Percentiles rank a stretch among this genome's conserved stretches.
These are phyloP conservation scores for Lithophane socia DNA, from an alignment of 2,888 invertebrate genomes.

Conservation along the genomic window DNA sequence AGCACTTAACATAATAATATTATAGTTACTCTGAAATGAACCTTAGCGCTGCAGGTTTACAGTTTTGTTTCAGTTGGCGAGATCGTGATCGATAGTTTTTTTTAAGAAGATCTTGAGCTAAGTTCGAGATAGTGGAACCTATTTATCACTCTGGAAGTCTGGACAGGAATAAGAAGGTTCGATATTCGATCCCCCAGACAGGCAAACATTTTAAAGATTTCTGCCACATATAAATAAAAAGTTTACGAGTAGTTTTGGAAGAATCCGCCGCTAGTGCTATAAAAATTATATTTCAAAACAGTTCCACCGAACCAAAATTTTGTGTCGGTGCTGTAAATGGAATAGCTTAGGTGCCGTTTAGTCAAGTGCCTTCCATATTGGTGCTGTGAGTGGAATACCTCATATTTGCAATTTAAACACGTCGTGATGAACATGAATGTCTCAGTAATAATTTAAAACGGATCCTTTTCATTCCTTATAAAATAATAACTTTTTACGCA, in stretches of 20 bases:
- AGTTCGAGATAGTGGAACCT: conserved; percentile 4
- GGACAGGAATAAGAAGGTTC: neutral
- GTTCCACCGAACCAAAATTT: neutral
- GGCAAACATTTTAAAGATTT: neutral
- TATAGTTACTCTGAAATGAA: conserved; percentile 8
- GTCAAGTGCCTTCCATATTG: neutral
- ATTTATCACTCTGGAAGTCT: neutral
- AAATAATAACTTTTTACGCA: conserved; percentile 23
- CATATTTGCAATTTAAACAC: conserved; percentile 15
- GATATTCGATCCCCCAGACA: neutral
- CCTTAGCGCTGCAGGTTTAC: conserved; percentile 1
- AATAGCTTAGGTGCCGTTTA: neutral
- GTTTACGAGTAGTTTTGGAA: neutral
- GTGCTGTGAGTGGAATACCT: neutral
- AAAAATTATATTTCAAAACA: neutral
- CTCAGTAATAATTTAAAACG: neutral
- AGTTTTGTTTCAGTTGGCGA: neutral
- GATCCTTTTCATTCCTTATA: neutral
- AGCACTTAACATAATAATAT: conserved; percentile 19
- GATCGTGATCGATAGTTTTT: neutral
- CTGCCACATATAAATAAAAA: neutral
- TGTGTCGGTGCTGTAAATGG: neutral
- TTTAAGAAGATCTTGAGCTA: neutral
- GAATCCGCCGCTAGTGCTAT: neutral
- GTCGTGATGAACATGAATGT: neutral